Evolutionary conservation across 2,888 invertebrate genomes (phyloP), one percentile per base, ranked within the genome.

Genomic region (Phymatocera aterrima): DNA sequence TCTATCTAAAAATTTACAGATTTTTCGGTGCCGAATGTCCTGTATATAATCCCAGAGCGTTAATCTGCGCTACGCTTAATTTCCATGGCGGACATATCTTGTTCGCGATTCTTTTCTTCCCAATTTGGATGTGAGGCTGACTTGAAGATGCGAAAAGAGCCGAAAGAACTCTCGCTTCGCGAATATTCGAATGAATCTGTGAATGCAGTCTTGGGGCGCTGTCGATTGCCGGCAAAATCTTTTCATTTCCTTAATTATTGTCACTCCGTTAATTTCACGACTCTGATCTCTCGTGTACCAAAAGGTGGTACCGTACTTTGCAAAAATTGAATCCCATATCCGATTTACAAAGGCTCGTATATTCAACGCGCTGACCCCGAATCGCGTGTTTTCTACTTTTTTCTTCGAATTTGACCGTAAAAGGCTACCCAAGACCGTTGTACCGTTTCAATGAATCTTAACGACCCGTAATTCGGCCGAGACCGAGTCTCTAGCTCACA

Each of bases 341-440:
- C 15, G 10, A 28, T 15, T 51, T 8, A 4, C 51, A 51, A 21
- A 37, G n/a, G n/a, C 34, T 10, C 34, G 37, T n/a, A 43, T 12
- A 34, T 57, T 28, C 12, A 15, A 57, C 28, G 1, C 37, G 61
- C 10, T 10, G 18, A 10, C 37, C 34, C 61, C 3, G 12, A 64
- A 64, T 64, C 10, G 46, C 24, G 24, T 46, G 5, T 68, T 68
- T 68, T n/a, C 5, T 8, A 15, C n/a, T 68, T 68, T 60, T 46
- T 68, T 46, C 18, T 21, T 2, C 40, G 34, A 10, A n/a, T 68
- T n/a, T 68, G 24, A 43, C 68, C 68, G 8, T 28, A 46, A 28
- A 68, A 46, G 46, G 28, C 28, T 28, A 68, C 12, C 12, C 68
- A 10, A 43, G 24, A 68, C 68, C 6, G 10, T 18, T 3, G 40